Percentiles rank a stretch among this genome's conserved stretches.
Conservation (phyloP, 2,113 vertebrate genomes). For the Thermophis baileyi region DNA sequence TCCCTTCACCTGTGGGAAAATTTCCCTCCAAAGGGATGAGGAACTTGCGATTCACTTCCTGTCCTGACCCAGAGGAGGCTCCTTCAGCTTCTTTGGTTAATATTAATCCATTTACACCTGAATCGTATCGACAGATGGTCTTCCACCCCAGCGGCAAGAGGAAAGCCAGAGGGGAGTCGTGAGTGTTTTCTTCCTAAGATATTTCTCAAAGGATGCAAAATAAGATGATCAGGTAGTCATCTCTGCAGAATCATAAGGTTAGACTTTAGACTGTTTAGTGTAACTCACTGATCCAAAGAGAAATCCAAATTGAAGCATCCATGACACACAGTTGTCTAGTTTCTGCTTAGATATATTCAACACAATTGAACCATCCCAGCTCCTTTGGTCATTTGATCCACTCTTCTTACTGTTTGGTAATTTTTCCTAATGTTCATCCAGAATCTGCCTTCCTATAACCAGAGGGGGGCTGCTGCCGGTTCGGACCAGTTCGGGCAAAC, state of each 20-base stretch:
- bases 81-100: slow-evolving; percentile 76
- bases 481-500: too few relatives aligned
- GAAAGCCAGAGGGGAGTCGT: slow-evolving; percentile 70
- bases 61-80: slow-evolving; percentile 47
- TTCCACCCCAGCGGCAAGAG: slow-evolving; percentile 67
- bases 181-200: slow-evolving; percentile 41
- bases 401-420: background rate
- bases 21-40: slow-evolving; percentile 56
- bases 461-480: too few relatives aligned
- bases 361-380: background rate
- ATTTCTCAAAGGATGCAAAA: background rate
- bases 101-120: slow-evolving; percentile 92
- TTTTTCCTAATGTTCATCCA: background rate
- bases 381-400: background rate
- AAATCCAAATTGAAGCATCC: background rate
- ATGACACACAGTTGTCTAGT: background rate
- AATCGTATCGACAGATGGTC: slow-evolving; percentile 71
- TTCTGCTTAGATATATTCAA: background rate
- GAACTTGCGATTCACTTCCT: slow-evolving; percentile 58
- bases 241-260: background rate
- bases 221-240: background rate
- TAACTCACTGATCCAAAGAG: background rate
- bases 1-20: slow-evolving; percentile 70
- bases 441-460: background rate
- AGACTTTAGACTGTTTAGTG: background rate